phyloP scores from a whole-genome alignment of 2,888 invertebrate species.

The Rambutsinella grinnellia region DNA sequence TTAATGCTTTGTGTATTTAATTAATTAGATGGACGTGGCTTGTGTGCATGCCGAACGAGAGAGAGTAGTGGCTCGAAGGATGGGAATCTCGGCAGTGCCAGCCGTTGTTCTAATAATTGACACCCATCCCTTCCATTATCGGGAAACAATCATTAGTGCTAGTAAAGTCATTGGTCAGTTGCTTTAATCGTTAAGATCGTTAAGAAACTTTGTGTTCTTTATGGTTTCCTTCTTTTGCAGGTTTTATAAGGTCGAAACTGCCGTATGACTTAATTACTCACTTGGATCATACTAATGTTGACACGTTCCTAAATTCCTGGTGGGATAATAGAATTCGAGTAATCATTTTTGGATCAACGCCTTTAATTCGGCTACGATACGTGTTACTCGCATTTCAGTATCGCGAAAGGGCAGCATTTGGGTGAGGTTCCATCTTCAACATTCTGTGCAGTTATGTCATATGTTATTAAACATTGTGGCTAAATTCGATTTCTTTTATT shows the following conservation, averaged over 20 bases:
- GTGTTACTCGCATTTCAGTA: conserved; percentile 89
- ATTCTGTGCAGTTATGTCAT: neutral
- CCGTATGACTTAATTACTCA: conserved; percentile 82
- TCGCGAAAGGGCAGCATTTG: conserved; percentile 87
- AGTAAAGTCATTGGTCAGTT: conserved; percentile 83
- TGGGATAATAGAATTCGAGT: conserved; percentile 92
- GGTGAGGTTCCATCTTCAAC: conserved; percentile 73
- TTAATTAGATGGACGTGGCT: conserved; percentile 74
- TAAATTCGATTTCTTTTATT: conserved; percentile 14
- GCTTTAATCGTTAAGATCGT: conserved; percentile 9
- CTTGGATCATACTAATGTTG: conserved; percentile 80
- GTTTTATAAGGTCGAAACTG: conserved; percentile 89
- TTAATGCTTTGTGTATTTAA: neutral
- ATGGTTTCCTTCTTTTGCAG: conserved; percentile 70
- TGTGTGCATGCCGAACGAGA: conserved; percentile 90
- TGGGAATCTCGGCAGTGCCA: conserved; percentile 86
- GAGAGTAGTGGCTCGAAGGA: conserved; percentile 79
- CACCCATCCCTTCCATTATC: conserved; percentile 87
- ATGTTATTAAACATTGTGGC: too few species aligned
- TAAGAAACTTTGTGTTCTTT: neutral
- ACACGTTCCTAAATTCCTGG: conserved; percentile 88
- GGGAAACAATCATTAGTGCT: conserved; percentile 83
- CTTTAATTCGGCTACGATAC: conserved; percentile 86
- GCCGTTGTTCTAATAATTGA: conserved; percentile 85
- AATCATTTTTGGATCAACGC: conserved; percentile 79